A percentile compares a stretch with the other conserved stretches of the same genome.
Evolutionary conservation across 2,888 invertebrate species (phyloP).

Genomic region (Nebria brevicollis): DNA sequence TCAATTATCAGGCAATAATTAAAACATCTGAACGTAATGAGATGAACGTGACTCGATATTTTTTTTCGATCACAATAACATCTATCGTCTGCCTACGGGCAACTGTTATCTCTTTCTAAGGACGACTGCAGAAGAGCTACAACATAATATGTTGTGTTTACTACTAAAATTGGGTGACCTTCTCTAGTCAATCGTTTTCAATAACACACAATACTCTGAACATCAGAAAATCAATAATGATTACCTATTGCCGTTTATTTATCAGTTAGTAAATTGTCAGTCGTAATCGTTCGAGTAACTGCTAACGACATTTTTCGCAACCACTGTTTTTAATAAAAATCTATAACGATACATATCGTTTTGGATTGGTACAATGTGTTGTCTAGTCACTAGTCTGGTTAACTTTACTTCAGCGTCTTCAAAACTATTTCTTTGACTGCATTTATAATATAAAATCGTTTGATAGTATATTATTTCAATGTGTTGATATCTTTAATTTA

Average conservation of each 20-base stretch:
- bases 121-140: too few relatives aligned
- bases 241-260: too few relatives aligned
- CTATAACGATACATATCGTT: constrained; percentile 16
- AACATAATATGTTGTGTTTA: too few relatives aligned
- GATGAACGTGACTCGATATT: constrained; percentile 58
- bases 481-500: too few relatives aligned
- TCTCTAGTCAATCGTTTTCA: too few relatives aligned
- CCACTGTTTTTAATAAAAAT: background rate
- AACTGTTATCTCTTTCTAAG: background rate
- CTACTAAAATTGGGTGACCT: too few relatives aligned
- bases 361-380: constrained; percentile 16
- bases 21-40: constrained; percentile 59
- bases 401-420: constrained; percentile 5
- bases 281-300: background rate
- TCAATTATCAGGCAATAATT: constrained; percentile 58
- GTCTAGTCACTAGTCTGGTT: constrained; percentile 12
- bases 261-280: too few relatives aligned
- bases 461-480: too few relatives aligned
- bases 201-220: too few relatives aligned
- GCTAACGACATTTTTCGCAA: constrained; percentile 14
- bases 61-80: constrained; percentile 26
- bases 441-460: too few relatives aligned
- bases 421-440: background rate
- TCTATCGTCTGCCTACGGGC: background rate
- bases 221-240: too few relatives aligned